These are phyloP conservation scores for Theodoxus fluviatilis DNA, from an alignment of 2,888 invertebrate species.

Conservation along the genomic window DNA sequence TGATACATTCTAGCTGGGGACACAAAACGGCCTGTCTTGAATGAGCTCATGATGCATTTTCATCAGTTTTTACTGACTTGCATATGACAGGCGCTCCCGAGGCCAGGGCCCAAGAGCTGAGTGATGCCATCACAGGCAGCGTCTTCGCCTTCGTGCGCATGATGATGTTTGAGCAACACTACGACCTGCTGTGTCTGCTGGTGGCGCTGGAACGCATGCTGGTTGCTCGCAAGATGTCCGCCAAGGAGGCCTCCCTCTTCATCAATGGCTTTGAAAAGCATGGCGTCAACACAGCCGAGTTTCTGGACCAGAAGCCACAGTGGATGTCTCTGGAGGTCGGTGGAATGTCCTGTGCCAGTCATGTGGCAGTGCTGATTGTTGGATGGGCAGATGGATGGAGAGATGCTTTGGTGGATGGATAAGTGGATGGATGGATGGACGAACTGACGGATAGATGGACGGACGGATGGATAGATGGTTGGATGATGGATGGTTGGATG, in stretches of 20 bases:
- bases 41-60: no score
- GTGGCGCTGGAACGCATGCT: conserved; percentile 58
- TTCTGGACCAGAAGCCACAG: conserved; percentile 53
- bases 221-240: conserved; percentile 49
- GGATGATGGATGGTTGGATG: no score
- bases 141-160: conserved; percentile 52
- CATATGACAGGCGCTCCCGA: conserved; percentile 50
- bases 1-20: no score
- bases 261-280: conserved; percentile 59
- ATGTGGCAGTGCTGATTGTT: background rate
- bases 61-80: background rate
- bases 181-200: conserved; percentile 53
- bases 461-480: no score
- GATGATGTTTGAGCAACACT: conserved; percentile 62
- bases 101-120: conserved; percentile 59
- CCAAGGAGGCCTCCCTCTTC: conserved; percentile 58
- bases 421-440: no score
- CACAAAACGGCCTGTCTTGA: no score
- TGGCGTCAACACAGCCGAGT: conserved; percentile 45
- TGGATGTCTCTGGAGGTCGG: conserved; percentile 57
- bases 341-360: background rate
- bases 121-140: conserved; percentile 52
- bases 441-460: no score
- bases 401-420: no score
- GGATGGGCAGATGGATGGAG: no score